Evolutionary conservation across 1,140 invertebrate species (phyloP).

Genomic region (Caenorhabditis brenneri): DNA sequence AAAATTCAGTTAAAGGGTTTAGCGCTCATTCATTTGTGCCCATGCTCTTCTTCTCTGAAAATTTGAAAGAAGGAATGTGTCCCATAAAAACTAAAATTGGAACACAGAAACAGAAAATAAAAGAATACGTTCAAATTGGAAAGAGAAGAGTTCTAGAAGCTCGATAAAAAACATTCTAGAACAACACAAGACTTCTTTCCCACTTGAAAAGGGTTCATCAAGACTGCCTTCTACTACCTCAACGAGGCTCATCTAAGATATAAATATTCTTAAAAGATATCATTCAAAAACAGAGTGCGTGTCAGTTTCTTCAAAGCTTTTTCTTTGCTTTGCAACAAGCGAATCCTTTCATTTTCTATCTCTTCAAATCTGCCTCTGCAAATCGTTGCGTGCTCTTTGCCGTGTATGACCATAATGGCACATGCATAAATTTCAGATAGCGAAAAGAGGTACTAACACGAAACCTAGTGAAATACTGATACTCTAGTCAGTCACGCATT

Average conservation of each 20-base stretch:
- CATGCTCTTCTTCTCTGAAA: too few relatives aligned
- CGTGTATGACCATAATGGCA: background rate
- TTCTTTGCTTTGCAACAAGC: background rate
- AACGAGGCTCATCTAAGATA: background rate
- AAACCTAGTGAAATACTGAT: background rate
- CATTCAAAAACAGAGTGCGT: background rate
- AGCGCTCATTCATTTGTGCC: background rate
- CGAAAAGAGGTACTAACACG: background rate
- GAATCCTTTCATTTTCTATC: conserved; percentile 33
- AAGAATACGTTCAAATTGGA: background rate
- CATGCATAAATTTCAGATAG: background rate
- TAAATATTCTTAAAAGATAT: background rate
- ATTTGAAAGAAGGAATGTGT: too few relatives aligned
- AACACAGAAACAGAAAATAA: background rate
- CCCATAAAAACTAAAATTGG: too few relatives aligned
- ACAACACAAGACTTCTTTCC: background rate
- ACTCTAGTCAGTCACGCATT: conserved; percentile 2
- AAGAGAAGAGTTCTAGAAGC: background rate
- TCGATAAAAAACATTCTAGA: background rate
- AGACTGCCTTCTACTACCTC: background rate
- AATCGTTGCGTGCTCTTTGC: conserved; percentile 27
- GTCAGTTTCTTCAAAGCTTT: background rate
- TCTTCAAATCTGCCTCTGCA: background rate
- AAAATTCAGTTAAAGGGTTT: background rate
- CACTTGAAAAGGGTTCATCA: background rate